Evolutionary conservation across 2,888 invertebrate species (phyloP).

Genomic region (Apantesis nais): DNA sequence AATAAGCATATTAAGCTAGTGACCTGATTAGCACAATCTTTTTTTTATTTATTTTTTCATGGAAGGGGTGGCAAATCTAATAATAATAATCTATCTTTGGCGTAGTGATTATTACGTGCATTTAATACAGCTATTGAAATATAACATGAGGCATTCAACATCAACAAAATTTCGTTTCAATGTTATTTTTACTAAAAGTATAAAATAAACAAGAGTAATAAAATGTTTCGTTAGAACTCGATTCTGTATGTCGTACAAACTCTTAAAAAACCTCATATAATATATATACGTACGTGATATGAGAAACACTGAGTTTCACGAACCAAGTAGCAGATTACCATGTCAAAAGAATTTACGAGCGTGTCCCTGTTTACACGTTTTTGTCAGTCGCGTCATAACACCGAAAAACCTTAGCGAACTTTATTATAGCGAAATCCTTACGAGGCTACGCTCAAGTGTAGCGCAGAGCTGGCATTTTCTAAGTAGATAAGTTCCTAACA

Average conservation of each 20-base stretch:
- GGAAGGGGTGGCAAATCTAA: too few species aligned
- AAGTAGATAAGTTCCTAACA: constrained; percentile 12
- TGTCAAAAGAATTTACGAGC: constrained; percentile 73
- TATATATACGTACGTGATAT: constrained; percentile 8
- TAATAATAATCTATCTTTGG: too few species aligned
- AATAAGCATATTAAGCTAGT: too few species aligned
- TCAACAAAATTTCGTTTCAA: not conserved
- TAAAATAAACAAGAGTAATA: not conserved
- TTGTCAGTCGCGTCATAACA: constrained; percentile 58
- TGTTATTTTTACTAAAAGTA: not conserved
- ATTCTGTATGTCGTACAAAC: constrained; percentile 3
- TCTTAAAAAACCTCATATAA: not conserved
- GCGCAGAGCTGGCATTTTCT: constrained; percentile 42
- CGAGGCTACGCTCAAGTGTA: constrained; percentile 39
- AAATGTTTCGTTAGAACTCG: not conserved
- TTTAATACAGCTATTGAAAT: too few species aligned
- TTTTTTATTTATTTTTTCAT: too few species aligned
- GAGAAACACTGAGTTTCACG: constrained; percentile 46
- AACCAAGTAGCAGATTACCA: constrained; percentile 67
- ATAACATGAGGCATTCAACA: too few species aligned
- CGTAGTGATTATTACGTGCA: too few species aligned
- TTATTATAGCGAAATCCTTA: constrained; percentile 60
- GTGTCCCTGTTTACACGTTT: constrained; percentile 66
- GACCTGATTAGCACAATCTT: too few species aligned
- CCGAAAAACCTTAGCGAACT: constrained; percentile 61